These are phyloP conservation scores for Leptura quadrifasciata DNA, from an alignment of 2,888 invertebrate genomes.

Conservation along the genomic window DNA sequence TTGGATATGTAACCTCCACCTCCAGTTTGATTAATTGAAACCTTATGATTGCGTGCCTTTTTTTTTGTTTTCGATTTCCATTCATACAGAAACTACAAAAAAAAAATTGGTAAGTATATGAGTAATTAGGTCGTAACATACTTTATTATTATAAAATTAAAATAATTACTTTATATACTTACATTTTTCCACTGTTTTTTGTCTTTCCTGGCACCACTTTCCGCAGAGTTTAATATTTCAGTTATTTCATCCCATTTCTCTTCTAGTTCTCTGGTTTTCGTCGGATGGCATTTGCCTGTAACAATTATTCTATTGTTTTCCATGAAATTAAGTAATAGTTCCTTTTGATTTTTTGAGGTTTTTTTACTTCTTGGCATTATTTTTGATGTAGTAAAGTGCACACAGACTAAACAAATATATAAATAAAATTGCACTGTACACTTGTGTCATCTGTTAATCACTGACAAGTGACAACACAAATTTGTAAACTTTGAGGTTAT, in stretches of 20 bases:
- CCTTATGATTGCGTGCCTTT: neutral
- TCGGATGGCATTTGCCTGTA: neutral
- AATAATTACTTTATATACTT: too few relatives aligned
- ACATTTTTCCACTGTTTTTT: slow-evolving; percentile 5
- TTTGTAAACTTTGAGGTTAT: too few relatives aligned
- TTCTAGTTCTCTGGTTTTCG: neutral
- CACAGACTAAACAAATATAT: too few relatives aligned
- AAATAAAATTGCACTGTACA: too few relatives aligned
- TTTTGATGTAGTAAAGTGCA: too few relatives aligned
- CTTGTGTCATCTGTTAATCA: too few relatives aligned
- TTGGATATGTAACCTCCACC: neutral
- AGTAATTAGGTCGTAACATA: neutral
- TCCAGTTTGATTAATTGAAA: neutral
- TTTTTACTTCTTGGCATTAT: neutral
- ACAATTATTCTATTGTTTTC: neutral
- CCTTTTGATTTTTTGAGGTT: neutral
- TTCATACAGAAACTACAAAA: neutral
- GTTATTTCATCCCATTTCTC: neutral
- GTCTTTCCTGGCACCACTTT: neutral
- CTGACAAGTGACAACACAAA: too few relatives aligned
- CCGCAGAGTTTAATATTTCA: neutral
- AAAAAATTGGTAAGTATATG: neutral
- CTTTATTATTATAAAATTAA: neutral
- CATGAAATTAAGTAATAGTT: neutral
- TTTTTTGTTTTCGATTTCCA: slow-evolving; percentile 8